A percentile compares a stretch with the other conserved stretches of the same genome.
Evolutionary conservation across 2,888 invertebrate species (phyloP).

Genomic region (Cepaea hortensis): DNA sequence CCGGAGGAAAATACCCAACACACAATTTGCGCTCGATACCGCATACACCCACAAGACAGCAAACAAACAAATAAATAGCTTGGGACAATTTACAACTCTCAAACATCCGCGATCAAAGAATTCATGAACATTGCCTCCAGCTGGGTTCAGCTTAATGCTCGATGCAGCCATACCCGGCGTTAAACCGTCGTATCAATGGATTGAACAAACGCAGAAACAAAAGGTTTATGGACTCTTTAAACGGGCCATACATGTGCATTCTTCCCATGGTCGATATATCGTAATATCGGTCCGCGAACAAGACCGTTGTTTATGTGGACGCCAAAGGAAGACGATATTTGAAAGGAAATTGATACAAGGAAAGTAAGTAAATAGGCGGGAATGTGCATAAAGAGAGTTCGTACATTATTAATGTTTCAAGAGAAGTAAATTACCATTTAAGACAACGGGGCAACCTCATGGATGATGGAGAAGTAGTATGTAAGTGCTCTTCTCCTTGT

Average conservation of each 20-base stretch:
- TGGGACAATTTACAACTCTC: conserved; percentile 10
- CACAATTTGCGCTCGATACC: neutral
- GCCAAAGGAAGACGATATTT: neutral
- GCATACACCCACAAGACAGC: neutral
- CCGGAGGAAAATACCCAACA: neutral
- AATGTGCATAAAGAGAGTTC: no score
- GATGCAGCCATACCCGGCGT: neutral
- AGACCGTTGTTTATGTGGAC: neutral
- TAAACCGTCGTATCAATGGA: neutral
- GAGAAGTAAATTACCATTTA: no score
- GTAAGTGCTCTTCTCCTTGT: no score
- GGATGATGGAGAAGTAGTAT: no score
- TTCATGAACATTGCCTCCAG: neutral
- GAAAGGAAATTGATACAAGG: no score
- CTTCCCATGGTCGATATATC: neutral
- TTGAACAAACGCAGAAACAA: neutral
- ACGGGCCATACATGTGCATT: neutral
- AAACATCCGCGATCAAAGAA: conserved; percentile 20
- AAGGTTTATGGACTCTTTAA: neutral
- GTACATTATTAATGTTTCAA: no score
- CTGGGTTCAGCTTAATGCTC: neutral
- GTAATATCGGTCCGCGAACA: neutral
- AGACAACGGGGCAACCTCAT: no score
- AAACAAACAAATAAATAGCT: conserved; percentile 19
- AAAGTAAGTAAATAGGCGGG: no score